phyloP scores from a whole-genome alignment of 2,888 invertebrate species.

The Ptychoptera contaminata region DNA sequence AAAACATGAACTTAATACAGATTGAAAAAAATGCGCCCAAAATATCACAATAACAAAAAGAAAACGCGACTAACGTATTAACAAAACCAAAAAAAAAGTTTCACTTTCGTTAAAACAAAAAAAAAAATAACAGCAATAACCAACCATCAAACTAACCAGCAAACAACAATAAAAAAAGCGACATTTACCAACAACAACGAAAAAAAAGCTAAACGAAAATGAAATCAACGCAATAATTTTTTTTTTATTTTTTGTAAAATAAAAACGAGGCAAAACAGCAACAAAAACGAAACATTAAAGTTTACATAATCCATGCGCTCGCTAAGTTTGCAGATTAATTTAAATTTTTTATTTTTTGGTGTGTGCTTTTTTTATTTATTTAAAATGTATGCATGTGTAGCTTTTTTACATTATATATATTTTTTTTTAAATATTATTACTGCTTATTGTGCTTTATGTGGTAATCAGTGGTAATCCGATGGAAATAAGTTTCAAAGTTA shows the following conservation, averaged over 20 bases:
- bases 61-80: neutral
- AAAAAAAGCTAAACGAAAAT: neutral
- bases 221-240: neutral
- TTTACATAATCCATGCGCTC: slow-evolving; percentile 3
- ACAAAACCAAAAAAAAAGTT: slow-evolving; percentile 1
- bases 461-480: slow-evolving; percentile 1
- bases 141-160: neutral
- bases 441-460: neutral
- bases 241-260: no score
- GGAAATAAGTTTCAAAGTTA: slow-evolving; percentile 4
- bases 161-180: slow-evolving; percentile 3
- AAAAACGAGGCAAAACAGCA: no score
- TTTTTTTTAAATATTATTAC: no score
- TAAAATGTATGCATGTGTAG: neutral
- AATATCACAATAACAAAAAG: neutral
- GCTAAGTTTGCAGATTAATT: neutral
- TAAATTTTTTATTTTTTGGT: neutral
- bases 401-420: no score
- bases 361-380: neutral
- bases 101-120: slow-evolving; percentile 4
- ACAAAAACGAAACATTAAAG: neutral
- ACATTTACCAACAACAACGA: neutral
- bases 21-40: neutral
- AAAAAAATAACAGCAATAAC: slow-evolving; percentile 1
- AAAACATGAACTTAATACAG: neutral